Base-by-base conservation (phyloP, 2,113 vertebrate genomes). In the Tachysurus fulvidraco region DNA sequence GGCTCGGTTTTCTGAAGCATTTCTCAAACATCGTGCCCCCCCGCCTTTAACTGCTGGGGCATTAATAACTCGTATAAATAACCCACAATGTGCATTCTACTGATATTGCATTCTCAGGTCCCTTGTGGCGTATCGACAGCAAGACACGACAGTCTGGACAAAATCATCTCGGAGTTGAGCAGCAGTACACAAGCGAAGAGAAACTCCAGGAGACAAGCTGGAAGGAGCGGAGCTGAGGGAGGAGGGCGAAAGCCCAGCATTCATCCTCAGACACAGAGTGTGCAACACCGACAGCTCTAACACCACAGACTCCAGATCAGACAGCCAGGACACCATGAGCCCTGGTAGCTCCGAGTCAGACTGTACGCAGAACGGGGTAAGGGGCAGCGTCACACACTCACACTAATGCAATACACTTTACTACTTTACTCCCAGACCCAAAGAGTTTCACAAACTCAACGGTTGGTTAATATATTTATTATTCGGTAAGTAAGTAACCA, bases 231-330 rank as follows among this genome's bases (percentile, higher is more conserved):
- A 93, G 91, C 86, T 82, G 82, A 93, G 89, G 44, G 91, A 91
- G 92, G 90, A 90, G 92, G 91, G 92, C 88, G 91, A 91, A 64
- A 89, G 93, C 93, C 90, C 92, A 23, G 90, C 92, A 89, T 95
- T 94, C 60, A 91, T 94, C 90, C 92, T 95, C 77, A 92, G 95
- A 83, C 94, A 93, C 91, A 89, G 95, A 92, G 92, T 79, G 59
- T 83, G 81, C 55, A 64, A 85, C 50, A 89, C 87, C 16, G 87
- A 89, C 83, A 67, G 36, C 25, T 3, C 57, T 73, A 69, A 41
- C 13, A 76, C 11, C 46, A 46, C 46, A 83, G 54, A 83, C 84
- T 74, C 86, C 88, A 83, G 82, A 87, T 91, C 92, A 44, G 86
- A 84, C 36, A 52, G 28, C 73, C 52, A 50, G 30, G 86, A 86